Conservation (phyloP, 1,140 invertebrate genomes). For the Drosophila guanche region DNA sequence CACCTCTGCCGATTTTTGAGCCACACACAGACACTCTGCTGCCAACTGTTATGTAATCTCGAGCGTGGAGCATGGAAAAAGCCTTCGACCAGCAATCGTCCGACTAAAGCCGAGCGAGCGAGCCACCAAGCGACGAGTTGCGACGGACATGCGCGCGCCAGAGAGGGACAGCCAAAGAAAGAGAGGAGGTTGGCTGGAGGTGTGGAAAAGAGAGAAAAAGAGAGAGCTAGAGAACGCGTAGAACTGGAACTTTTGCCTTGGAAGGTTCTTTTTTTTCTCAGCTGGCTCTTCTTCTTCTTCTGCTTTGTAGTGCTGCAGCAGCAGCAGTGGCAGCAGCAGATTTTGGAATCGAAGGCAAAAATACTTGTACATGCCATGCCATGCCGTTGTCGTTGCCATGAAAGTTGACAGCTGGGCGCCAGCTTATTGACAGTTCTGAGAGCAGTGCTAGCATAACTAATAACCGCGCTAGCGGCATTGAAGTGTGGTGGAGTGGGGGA, state of each 20-base stretch:
- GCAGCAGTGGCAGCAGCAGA: not conserved
- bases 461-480: not conserved
- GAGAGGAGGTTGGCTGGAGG: not conserved
- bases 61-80: slow-evolving; percentile 61
- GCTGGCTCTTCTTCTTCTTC: slow-evolving; percentile 2
- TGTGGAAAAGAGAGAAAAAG: slow-evolving; percentile 2
- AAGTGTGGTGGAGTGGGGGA: not conserved
- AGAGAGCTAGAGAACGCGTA: slow-evolving; percentile 5
- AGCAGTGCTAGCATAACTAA: not conserved
- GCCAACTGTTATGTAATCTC: slow-evolving; percentile 80
- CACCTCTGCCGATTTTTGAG: slow-evolving; percentile 57
- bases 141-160: slow-evolving; percentile 43
- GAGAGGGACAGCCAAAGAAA: slow-evolving; percentile 1
- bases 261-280: slow-evolving; percentile 31
- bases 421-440: slow-evolving; percentile 50
- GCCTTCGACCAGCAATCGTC: slow-evolving; percentile 32
- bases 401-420: slow-evolving; percentile 69
- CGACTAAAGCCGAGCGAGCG: slow-evolving; percentile 22
- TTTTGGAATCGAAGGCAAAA: slow-evolving; percentile 31
- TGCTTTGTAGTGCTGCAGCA: slow-evolving; percentile 33
- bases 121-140: not conserved
- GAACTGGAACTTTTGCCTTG: slow-evolving; percentile 50
- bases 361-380: not conserved
- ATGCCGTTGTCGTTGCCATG: slow-evolving; percentile 6
- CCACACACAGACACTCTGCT: slow-evolving; percentile 59